Evolutionary conservation across 2,113 vertebrate species (phyloP), one percentile per base, ranked within the genome.

Genomic region (Gulo gulo): DNA sequence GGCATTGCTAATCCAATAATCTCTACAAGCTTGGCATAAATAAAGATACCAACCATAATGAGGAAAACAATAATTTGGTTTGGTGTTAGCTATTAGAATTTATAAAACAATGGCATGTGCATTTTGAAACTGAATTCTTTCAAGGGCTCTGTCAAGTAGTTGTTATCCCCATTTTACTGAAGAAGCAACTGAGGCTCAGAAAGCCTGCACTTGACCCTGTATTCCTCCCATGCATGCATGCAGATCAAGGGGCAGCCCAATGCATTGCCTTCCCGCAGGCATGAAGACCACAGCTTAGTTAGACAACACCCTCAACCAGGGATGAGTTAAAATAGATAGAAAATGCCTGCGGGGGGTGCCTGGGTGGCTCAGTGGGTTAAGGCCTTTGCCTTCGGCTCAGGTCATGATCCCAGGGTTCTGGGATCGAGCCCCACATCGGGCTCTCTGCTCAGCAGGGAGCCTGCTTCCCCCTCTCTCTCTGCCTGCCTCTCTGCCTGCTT

Each of bases 21-120:
- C 55, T 93, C 42, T 42, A 2, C 0, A 7, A 91, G 71, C 15
- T 55, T 82, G 61, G 52, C 24, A n/a, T 45, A 84, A 18, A 85
- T 65, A 39, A 81, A 95, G 36, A 74, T 61, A 87, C 76, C 50
- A 97, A n/a, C 65, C 67, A 85, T 69, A 63, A 65, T 65, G n/a
- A 85, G 65, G 73, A 93, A 96, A 95, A 69, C 71, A 95, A 11
- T 96, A 78, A 84, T 95, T 97, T 89, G 67, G 59, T 83, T 79
- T 97, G 55, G 16, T 61, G 23, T 63, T 82, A 21, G 52, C 73
- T 83, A 20, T 79, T 67, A 8, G 42, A 29, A 34, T 85, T 96
- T 91, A 47, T 61, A 88, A 88, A 97, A 90, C 34, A 69, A 73
- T 52, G 76, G 24, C 69, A 59, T 45, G 59, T 76, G 50, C 36